These are phyloP conservation scores for Pseudopipra pipra DNA, from an alignment of 2,113 vertebrate species.

Conservation along the genomic window DNA sequence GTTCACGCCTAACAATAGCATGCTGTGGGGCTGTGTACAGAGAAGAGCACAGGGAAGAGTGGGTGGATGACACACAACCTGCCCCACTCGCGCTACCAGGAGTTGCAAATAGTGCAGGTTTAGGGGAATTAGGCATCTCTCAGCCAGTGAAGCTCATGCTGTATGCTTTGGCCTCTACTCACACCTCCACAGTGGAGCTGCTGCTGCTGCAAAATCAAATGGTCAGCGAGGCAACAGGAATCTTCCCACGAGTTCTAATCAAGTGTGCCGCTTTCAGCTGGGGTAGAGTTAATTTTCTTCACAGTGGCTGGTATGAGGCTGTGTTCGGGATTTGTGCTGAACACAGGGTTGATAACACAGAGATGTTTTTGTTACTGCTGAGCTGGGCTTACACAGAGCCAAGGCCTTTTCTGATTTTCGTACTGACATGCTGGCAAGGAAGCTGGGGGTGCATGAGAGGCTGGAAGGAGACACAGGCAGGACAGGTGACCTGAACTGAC, in stretches of 20 bases:
- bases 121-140: background rate
- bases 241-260: rapidly evolving
- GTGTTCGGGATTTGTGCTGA: background rate
- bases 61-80: constrained; percentile 47
- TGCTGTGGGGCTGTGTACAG: constrained; percentile 3
- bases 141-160: background rate
- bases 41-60: background rate
- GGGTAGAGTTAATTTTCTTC: background rate
- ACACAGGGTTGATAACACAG: background rate
- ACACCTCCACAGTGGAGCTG: background rate
- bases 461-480: background rate
- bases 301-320: background rate
- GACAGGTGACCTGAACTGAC: background rate
- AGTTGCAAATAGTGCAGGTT: background rate
- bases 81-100: background rate
- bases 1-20: constrained; percentile 42
- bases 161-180: rapidly evolving
- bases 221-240: background rate
- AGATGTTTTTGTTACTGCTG: background rate
- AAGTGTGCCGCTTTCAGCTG: background rate
- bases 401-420: background rate
- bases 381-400: background rate
- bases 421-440: background rate
- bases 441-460: background rate
- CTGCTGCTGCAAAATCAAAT: background rate